Evolutionary conservation across 2,888 invertebrate species (phyloP).

Genomic region (Resseliella maxima): DNA sequence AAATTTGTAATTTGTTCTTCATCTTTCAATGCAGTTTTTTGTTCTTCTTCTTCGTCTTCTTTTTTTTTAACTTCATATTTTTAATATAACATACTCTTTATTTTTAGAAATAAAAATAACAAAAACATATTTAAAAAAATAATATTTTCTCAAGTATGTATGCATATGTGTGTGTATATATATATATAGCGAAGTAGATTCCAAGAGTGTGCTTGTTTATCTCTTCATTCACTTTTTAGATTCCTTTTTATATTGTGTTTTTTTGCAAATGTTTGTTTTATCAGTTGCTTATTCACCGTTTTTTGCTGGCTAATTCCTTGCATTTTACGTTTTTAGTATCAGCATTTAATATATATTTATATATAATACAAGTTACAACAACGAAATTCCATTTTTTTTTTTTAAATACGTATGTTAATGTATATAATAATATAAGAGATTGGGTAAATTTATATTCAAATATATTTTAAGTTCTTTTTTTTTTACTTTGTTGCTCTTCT

Average conservation of each 20-base stretch:
- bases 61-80: not conserved
- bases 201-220: not conserved
- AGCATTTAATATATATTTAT: not conserved
- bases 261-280: not conserved
- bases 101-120: conserved; percentile 51
- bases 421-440: not conserved
- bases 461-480: not conserved
- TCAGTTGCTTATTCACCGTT: not conserved
- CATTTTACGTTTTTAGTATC: not conserved
- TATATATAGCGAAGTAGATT: conserved; percentile 5
- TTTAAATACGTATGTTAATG: conserved; percentile 15
- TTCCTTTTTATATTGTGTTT: not conserved
- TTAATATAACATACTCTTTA: not conserved
- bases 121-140: conserved; percentile 47
- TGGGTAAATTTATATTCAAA: conserved; percentile 3
- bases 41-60: not conserved
- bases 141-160: no score
- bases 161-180: no score
- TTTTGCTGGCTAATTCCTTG: not conserved
- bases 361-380: no score
- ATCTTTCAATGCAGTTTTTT: not conserved
- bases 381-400: not conserved
- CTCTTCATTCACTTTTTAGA: not conserved
- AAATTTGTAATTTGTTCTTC: not conserved
- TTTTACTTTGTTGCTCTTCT: not conserved